Percentiles rank a stretch among this genome's conserved stretches.
Conservation (phyloP, 2,113 vertebrate genomes). For the Cygnus atratus region DNA sequence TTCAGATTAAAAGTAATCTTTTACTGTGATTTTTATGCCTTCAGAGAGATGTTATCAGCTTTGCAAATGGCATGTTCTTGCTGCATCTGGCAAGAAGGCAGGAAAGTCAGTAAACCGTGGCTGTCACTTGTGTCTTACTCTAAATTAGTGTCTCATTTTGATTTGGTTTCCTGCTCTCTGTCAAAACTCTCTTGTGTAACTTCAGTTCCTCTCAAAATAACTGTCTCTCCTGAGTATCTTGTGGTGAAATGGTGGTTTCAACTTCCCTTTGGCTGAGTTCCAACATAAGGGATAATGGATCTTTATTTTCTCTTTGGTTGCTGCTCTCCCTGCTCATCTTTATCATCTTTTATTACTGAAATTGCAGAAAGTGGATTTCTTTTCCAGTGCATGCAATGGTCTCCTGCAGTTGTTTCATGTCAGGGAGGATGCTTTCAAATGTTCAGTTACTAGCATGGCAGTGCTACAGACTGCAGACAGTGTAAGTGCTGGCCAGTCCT, state of each 20-base stretch:
- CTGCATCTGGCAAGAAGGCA: constrained; percentile 10
- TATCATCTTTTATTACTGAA: constrained; percentile 20
- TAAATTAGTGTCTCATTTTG: constrained; percentile 56
- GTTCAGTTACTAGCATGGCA: neutral
- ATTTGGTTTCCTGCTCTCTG: constrained; percentile 50
- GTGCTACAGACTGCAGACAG: neutral
- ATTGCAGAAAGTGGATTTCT: neutral
- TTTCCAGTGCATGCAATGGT: neutral
- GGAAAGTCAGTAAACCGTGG: constrained; percentile 16
- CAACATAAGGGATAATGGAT: constrained; percentile 35
- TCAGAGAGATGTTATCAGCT: neutral
- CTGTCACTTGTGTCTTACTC: neutral
- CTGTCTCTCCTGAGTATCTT: constrained; percentile 18
- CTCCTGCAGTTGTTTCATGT: neutral
- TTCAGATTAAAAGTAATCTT: constrained; percentile 22
- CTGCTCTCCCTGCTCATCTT: constrained; percentile 25
- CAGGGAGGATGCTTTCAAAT: neutral
- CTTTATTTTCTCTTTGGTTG: constrained; percentile 39
- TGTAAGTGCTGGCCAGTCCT: neutral
- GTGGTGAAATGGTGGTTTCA: constrained; percentile 35
- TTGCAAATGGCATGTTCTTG: constrained; percentile 21
- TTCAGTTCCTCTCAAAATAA: constrained; percentile 64
- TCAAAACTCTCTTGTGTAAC: constrained; percentile 57
- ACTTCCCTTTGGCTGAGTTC: constrained; percentile 47
- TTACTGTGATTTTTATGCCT: neutral